phyloP scores from a whole-genome alignment of 2,113 vertebrate species.

The Isurus oxyrinchus region DNA sequence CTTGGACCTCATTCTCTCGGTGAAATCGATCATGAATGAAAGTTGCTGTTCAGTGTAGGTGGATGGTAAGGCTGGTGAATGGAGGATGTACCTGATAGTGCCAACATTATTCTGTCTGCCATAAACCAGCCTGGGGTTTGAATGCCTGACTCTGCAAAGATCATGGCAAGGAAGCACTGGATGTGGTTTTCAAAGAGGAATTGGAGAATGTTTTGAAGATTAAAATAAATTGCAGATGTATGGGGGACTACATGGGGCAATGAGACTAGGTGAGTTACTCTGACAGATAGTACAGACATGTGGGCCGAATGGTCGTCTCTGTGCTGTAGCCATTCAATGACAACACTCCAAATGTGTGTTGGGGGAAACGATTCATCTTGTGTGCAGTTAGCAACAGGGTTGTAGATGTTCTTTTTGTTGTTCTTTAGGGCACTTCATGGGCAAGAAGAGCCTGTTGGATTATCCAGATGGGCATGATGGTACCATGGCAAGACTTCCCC shows the following conservation, averaged over 20 bases:
- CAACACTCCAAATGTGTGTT: not conserved
- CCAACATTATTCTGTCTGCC: not conserved
- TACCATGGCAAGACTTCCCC: not conserved
- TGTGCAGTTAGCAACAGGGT: not conserved
- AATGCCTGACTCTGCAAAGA: rapidly evolving
- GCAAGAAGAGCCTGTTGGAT: constrained; percentile 75
- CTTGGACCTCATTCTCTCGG: not conserved
- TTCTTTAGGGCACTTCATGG: constrained; percentile 85
- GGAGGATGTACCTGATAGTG: too few species aligned
- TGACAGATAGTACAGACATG: too few species aligned
- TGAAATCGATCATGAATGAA: not conserved
- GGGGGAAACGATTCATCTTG: not conserved
- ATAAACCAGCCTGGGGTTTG: not conserved
- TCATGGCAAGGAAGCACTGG: rapidly evolving
- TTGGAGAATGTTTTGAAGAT: too few species aligned
- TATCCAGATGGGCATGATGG: constrained; percentile 41
- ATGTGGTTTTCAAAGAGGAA: too few species aligned
- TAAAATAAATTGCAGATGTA: too few species aligned
- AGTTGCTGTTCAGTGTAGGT: not conserved
- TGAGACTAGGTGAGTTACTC: too few species aligned
- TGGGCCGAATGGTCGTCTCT: too few species aligned
- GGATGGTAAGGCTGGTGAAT: not conserved
- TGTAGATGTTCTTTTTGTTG: rapidly evolving
- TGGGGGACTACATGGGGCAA: too few species aligned
- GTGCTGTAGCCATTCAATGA: too few species aligned